Base-by-base conservation (phyloP, 2,888 invertebrate genomes). In the Pomacea canaliculata region DNA sequence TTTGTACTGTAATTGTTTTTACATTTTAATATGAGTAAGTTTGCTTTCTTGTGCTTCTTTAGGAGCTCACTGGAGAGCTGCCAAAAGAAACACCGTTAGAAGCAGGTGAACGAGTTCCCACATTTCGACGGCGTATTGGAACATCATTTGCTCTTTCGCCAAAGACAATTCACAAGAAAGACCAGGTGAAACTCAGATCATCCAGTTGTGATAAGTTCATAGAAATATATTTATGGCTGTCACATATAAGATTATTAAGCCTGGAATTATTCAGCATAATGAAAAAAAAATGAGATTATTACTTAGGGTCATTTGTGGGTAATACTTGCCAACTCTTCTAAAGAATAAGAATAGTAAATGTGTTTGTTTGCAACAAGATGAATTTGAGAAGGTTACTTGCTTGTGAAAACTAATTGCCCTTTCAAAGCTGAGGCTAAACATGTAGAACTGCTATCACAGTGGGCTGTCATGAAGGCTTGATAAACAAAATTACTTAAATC, bases 61-160 rank as follows among this genome's bases (percentile, higher is more conserved):
- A 92, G 92, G 94, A 95, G 87, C 88, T 95, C 74, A 95, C 94
- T 5, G 95, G 95, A 48, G 92, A 94, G 82, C 91, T 96, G 88
- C 96, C 96, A 2, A 93, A 94, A 13, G 96, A 96, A 91, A 95
- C 94, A 69, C 95, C 95, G 0, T 89, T 95, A 66, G 93, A 93
- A 78, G 94, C 94, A 1, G 95, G 95, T 48, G 95, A 95, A 88
- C 93, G 93, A 76, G 92, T 93, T 49, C 95, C 95, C 5, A 91
- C 91, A 74, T 93, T 95, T 78, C 91, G 94, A 77, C 92, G 94
- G 85, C 92, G 94, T 82, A 92, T 95, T 13, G 94, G 94, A 51
- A 94, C 95, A 19, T 91, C 94, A 0, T 95, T 94, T 89, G 92
- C 93, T 67, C 92, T 94, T 81, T 93, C 94, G 60, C 93, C 94